phyloP scores from a whole-genome alignment of 2,113 vertebrate genomes.

The Nicator chloris region DNA sequence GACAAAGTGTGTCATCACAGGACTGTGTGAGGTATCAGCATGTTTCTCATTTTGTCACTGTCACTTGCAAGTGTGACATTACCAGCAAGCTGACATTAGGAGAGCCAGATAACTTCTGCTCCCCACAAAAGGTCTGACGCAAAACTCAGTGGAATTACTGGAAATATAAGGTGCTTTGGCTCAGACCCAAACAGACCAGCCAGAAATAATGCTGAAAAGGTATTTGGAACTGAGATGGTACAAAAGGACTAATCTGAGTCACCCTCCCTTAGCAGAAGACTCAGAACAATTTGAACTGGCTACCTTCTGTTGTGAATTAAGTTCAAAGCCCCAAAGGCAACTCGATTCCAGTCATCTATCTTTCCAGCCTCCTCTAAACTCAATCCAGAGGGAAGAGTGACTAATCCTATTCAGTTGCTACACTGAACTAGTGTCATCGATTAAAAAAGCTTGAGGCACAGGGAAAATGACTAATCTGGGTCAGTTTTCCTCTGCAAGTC shows the following conservation, averaged over 20 bases:
- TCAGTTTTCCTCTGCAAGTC: neutral
- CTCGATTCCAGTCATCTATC: neutral
- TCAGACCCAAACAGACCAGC: neutral
- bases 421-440: neutral
- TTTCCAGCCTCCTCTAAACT: constrained; percentile 45
- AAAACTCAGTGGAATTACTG: neutral
- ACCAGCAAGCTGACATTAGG: neutral
- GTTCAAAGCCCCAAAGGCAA: constrained; percentile 33
- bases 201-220: neutral
- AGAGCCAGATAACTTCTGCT: neutral
- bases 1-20: neutral
- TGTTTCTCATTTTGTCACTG: neutral
- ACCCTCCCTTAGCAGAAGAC: constrained; percentile 1
- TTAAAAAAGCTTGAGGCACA: constrained; percentile 9
- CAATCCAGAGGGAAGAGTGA: constrained; percentile 21
- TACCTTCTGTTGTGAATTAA: constrained; percentile 42
- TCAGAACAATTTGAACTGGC: constrained; percentile 1
- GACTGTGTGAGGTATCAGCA: neutral
- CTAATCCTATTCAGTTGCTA: constrained; percentile 31
- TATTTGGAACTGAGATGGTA: neutral
- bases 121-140: neutral
- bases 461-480: constrained; percentile 13
- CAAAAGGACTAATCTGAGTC: constrained; percentile 15
- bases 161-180: neutral
- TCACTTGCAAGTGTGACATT: neutral